phyloP scores from a whole-genome alignment of 2,113 vertebrate species.

The Pangasianodon gigas region DNA sequence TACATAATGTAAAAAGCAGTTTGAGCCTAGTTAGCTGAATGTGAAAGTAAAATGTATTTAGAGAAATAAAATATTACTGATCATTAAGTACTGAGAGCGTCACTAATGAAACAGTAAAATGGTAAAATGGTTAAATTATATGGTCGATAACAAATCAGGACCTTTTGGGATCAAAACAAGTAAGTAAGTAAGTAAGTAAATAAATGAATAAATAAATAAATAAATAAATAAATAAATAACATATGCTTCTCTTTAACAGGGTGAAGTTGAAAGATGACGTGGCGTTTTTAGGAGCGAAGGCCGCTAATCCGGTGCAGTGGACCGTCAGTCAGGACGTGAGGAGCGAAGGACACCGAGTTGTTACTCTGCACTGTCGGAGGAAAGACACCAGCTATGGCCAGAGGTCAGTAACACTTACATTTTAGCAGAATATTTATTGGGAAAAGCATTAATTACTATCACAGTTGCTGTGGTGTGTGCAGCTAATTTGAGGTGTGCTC shows the following conservation, averaged over 20 bases:
- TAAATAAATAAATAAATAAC: not conserved
- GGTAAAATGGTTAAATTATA: not conserved
- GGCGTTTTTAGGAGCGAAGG: slow-evolving; percentile 76
- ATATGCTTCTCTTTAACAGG: slow-evolving; percentile 65
- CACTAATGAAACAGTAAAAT: not conserved
- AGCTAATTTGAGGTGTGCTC: not conserved
- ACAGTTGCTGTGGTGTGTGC: not conserved
- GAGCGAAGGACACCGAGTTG: slow-evolving; percentile 73
- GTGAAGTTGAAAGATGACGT: slow-evolving; percentile 89
- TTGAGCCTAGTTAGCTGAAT: not conserved
- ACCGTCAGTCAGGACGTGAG: slow-evolving; percentile 80
- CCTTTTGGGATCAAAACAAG: not conserved
- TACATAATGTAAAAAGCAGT: not conserved
- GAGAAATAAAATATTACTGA: not conserved
- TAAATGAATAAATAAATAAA: too few species aligned
- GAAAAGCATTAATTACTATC: not conserved
- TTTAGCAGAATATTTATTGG: not conserved
- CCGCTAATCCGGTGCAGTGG: slow-evolving; percentile 84
- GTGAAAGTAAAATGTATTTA: not conserved
- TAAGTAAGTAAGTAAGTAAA: too few species aligned
- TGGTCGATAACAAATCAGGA: not conserved
- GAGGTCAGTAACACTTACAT: slow-evolving; percentile 69
- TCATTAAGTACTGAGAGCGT: not conserved
- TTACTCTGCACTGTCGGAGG: slow-evolving; percentile 85
- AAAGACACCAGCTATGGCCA: slow-evolving; percentile 69